These are phyloP conservation scores for Dryobotodes eremita DNA, from an alignment of 2,888 invertebrate genomes.

Conservation along the genomic window DNA sequence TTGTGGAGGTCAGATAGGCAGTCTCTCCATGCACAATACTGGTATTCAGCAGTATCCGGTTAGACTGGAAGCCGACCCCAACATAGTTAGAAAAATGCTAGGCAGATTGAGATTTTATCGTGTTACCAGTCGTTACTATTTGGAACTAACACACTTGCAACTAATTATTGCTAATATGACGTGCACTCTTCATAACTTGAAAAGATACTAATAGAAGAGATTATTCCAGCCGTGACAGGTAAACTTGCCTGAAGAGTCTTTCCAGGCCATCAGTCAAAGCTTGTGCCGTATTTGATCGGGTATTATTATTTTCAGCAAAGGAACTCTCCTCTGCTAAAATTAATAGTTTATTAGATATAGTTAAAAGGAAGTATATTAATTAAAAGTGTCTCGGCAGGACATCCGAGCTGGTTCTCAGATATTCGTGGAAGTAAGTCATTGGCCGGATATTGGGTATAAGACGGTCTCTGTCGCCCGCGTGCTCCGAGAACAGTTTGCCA, in stretches of 20 bases:
- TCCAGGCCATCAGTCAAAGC: neutral
- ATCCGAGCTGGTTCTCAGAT: slow-evolving; percentile 23
- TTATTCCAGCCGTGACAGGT: neutral
- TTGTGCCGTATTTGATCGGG: neutral
- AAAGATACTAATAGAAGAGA: too few relatives aligned
- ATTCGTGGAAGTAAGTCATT: slow-evolving; percentile 31
- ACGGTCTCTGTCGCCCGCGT: neutral
- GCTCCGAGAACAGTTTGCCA: slow-evolving; percentile 2
- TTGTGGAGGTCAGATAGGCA: too few relatives aligned
- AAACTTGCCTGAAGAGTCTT: too few relatives aligned
- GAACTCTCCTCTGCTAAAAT: too few relatives aligned
- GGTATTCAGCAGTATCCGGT: too few relatives aligned
- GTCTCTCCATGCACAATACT: too few relatives aligned
- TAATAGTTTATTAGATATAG: too few relatives aligned
- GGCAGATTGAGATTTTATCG: too few relatives aligned
- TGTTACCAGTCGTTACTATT: neutral
- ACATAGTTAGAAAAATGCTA: too few relatives aligned
- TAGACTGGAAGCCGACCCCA: too few relatives aligned
- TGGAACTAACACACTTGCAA: neutral
- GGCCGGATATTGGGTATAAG: slow-evolving; percentile 54
- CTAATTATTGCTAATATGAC: neutral
- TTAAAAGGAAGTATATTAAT: slow-evolving; percentile 16
- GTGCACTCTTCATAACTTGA: neutral
- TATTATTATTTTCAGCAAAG: neutral
- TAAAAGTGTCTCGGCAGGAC: slow-evolving; percentile 16